phyloP scores from a whole-genome alignment of 2,888 invertebrate genomes.

The Nowickia ferox region DNA sequence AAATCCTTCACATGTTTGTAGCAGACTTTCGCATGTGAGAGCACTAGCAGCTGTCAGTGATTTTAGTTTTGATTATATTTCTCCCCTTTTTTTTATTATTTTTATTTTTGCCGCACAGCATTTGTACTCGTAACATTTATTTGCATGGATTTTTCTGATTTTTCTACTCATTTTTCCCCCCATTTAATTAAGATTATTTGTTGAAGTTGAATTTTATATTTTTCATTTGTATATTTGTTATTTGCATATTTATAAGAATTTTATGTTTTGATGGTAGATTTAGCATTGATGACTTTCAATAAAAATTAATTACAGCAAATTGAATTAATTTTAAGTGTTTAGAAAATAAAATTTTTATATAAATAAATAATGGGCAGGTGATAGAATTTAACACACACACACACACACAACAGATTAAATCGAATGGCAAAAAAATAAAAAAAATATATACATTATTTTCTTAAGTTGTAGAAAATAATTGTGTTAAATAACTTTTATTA shows the following conservation, averaged over 20 bases:
- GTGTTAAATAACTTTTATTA: too few species aligned
- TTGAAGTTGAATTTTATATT: conserved; percentile 39
- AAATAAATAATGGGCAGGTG: conserved; percentile 49
- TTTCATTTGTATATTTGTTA: conserved; percentile 28
- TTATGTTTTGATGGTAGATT: conserved; percentile 59
- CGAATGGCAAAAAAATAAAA: not conserved
- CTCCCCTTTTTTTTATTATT: not conserved
- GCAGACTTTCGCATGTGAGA: conserved; percentile 9
- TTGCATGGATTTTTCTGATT: conserved; percentile 33
- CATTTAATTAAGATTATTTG: conserved; percentile 63
- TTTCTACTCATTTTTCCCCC: conserved; percentile 1
- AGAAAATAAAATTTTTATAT: conserved; percentile 55
- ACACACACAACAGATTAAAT: not conserved
- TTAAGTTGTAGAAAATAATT: not conserved
- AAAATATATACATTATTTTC: too few species aligned
- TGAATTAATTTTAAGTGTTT: conserved; percentile 51
- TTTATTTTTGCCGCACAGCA: not conserved
- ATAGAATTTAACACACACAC: too few species aligned
- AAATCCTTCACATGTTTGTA: conserved; percentile 11
- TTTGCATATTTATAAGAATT: conserved; percentile 60
- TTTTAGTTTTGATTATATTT: conserved; percentile 42
- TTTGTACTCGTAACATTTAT: not conserved
- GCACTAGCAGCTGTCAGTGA: conserved; percentile 43
- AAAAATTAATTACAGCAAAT: conserved; percentile 65
- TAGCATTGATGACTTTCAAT: conserved; percentile 53